Base-by-base conservation (phyloP, 2,113 vertebrate genomes). In the Seriola quinqueradiata region DNA sequence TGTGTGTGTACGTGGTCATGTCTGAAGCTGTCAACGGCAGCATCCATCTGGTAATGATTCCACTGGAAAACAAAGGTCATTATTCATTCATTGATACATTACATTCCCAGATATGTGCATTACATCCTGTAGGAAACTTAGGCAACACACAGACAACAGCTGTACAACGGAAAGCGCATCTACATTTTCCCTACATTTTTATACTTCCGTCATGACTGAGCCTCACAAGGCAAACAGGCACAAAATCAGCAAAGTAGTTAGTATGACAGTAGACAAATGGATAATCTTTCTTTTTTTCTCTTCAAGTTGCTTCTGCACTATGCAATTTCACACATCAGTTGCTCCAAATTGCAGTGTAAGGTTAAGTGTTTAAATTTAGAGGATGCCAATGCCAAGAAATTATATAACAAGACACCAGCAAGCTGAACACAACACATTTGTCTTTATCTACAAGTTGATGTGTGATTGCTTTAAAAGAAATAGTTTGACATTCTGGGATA, bases 21-120 rank as follows among this genome's bases (percentile, higher is more conserved):
- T 87, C 63, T 86, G 69, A 74, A 84, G 74, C 71, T 87, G 69
- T 90, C 85, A 82, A 73, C 85, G 85, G 73, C 87, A 82, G 75
- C 75, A 78, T 80, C 79, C 73, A 80, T 82, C 80, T 84, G 86
- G 72, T 74, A 76, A 34, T 84, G 81, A 84, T 86, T 87, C 78
- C 72, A 65, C 59, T 65, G 69, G 59, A 78, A 86, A 92, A 87
- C 84, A 88, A 86, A 81, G 82, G 57, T 71, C 59, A 83, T 87
- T 86, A 82, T 90, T 91, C 79, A 87, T 82, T 67, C 79, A 85
- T 46, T 63, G 61, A 86, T 84, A 61, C 64, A 44, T 84, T 59
- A 28, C 60, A 36, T 59, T 64, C 77, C 68, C 59, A 70, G 54
- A 75, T 72, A 59, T 86, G 64, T 66, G 57, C 75, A 72, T 80